These are phyloP conservation scores for Eurypyga helias DNA, from an alignment of 2,113 vertebrate species.

Conservation along the genomic window DNA sequence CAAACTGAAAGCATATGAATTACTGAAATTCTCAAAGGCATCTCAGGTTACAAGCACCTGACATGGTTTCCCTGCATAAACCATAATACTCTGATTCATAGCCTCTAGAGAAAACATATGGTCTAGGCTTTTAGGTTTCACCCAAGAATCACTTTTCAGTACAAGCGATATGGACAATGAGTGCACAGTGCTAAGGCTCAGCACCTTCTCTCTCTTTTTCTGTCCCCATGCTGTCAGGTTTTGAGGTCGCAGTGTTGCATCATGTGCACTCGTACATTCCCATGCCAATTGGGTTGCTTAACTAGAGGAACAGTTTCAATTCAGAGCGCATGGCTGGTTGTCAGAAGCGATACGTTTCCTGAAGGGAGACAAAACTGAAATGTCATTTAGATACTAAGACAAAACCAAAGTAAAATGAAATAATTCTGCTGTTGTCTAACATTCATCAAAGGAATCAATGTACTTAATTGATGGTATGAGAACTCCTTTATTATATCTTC, in stretches of 20 bases:
- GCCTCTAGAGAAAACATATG: background rate
- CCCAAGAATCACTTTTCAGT: background rate
- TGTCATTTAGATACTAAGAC: background rate
- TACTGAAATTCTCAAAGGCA: background rate
- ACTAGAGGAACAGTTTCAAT: background rate
- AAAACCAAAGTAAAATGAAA: background rate
- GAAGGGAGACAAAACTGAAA: conserved; percentile 5
- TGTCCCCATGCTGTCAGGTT: background rate
- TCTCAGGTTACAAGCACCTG: background rate
- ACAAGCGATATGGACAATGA: background rate
- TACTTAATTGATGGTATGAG: background rate
- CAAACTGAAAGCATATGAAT: background rate
- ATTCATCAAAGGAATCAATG: background rate
- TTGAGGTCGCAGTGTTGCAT: background rate
- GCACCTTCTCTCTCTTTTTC: background rate
- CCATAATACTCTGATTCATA: background rate
- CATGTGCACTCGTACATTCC: background rate
- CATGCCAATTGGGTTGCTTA: background rate
- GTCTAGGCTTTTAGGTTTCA: background rate
- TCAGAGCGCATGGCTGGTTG: background rate
- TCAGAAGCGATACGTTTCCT: background rate
- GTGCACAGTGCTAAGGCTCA: background rate
- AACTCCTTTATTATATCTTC: background rate
- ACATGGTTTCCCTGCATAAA: background rate
- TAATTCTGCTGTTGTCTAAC: background rate